A percentile compares a stretch with the other conserved stretches of the same genome.
Evolutionary conservation across 2,888 invertebrate genomes (phyloP).

Genomic region (Plusia festucae): DNA sequence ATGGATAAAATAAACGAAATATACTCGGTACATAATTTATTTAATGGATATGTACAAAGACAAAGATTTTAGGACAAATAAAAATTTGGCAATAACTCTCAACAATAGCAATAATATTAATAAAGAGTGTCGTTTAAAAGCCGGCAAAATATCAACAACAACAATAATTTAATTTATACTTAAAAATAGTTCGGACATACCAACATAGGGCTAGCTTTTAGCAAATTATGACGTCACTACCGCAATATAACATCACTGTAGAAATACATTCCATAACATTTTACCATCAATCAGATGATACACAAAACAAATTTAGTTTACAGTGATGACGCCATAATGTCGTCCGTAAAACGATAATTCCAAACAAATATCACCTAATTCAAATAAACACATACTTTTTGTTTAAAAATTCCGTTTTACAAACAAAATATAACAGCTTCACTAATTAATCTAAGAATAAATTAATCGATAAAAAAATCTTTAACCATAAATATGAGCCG

Average conservation of each 20-base stretch:
- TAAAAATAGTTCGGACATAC: constrained; percentile 76
- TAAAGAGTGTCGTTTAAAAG: constrained; percentile 79
- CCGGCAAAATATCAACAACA: constrained; percentile 83
- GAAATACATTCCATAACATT: constrained; percentile 12
- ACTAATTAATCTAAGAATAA: constrained; percentile 84
- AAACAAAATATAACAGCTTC: constrained; percentile 79
- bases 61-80: constrained; percentile 84
- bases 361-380: constrained; percentile 69
- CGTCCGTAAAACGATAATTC: constrained; percentile 66
- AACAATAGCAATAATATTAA: constrained; percentile 86
- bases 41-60: constrained; percentile 88
- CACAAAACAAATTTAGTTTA: constrained; percentile 18
- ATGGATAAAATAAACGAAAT: constrained; percentile 66
- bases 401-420: constrained; percentile 73
- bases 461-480: constrained; percentile 77
- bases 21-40: constrained; percentile 87
- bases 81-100: constrained; percentile 87
- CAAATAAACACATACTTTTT: constrained; percentile 63
- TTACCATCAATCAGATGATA: constrained; percentile 18
- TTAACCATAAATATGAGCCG: constrained; percentile 79
- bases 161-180: constrained; percentile 75
- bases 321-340: constrained; percentile 62
- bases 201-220: constrained; percentile 61
- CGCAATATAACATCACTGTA: constrained; percentile 21
- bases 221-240: constrained; percentile 61